Evolutionary conservation across 2,888 invertebrate genomes (phyloP).

Genomic region (Aspidiotus destructor): DNA sequence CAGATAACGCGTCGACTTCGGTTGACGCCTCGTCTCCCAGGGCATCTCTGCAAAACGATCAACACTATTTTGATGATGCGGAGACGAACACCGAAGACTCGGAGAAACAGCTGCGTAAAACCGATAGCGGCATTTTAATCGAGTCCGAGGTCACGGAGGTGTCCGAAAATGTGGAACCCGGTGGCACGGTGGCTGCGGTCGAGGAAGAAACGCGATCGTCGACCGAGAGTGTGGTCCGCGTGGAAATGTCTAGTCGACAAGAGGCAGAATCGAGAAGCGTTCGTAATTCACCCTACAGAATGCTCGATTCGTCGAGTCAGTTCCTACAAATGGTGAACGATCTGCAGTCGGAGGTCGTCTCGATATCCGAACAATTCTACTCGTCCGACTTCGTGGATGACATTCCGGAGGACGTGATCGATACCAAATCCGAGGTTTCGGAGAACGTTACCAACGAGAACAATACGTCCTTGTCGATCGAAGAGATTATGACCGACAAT

Average conservation of each 20-base stretch:
- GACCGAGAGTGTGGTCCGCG: conserved; percentile 1
- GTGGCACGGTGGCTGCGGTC: background rate
- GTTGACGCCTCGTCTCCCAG: background rate
- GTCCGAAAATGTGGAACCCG: conserved; percentile 16
- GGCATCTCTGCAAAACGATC: background rate
- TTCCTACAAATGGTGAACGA: conserved; percentile 15
- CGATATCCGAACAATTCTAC: conserved; percentile 24
- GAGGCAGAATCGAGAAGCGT: background rate
- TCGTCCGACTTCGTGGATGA: conserved; percentile 26
- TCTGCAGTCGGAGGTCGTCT: conserved; percentile 18
- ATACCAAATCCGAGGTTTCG: conserved; percentile 18
- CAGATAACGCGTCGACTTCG: background rate
- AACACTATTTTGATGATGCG: conserved; percentile 3
- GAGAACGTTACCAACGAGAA: conserved; percentile 14
- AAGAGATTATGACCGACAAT: conserved; percentile 14
- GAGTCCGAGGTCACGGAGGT: conserved; percentile 24
- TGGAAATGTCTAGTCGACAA: background rate
- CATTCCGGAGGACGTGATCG: conserved; percentile 14
- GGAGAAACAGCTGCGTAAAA: conserved; percentile 21
- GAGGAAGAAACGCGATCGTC: background rate
- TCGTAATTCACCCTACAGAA: background rate
- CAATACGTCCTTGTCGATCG: conserved; percentile 20
- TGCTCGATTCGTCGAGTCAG: background rate
- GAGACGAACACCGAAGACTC: conserved; percentile 27
- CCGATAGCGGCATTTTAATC: conserved; percentile 25